Conservation (phyloP, 2,113 vertebrate species). For the Paralichthys olivaceus region DNA sequence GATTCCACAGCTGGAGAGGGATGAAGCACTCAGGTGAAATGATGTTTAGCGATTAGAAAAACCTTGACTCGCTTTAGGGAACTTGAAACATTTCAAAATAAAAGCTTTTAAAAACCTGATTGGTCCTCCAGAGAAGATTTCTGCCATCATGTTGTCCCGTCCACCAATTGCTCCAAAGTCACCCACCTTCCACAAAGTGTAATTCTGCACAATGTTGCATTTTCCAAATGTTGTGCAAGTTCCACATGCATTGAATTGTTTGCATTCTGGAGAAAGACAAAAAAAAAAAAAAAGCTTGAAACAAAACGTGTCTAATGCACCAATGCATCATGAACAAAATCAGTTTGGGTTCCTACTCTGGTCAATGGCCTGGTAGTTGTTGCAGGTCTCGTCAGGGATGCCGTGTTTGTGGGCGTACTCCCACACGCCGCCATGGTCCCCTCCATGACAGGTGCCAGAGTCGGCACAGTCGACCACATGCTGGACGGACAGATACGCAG, state of each 20-base stretch:
- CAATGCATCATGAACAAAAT: neutral
- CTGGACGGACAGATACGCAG: slow-evolving; percentile 90
- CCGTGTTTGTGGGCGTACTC: slow-evolving; percentile 86
- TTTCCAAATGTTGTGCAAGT: slow-evolving; percentile 81
- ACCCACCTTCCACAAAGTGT: slow-evolving; percentile 61
- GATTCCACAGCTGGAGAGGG: slow-evolving; percentile 86
- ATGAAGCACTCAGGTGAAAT: neutral
- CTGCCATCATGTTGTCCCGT: slow-evolving; percentile 51
- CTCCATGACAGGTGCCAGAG: slow-evolving; percentile 87
- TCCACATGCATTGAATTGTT: slow-evolving; percentile 88
- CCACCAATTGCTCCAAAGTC: slow-evolving; percentile 54
- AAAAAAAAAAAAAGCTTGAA: no score
- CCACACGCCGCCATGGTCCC: slow-evolving; percentile 88
- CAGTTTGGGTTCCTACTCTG: slow-evolving; percentile 79
- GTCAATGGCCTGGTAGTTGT: slow-evolving; percentile 93
- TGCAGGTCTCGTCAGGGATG: slow-evolving; percentile 94
- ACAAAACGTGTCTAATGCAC: neutral
- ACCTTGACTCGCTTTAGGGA: neutral
- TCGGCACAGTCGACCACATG: slow-evolving; percentile 87
- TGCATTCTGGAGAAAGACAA: slow-evolving; percentile 78
- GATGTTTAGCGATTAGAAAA: neutral
- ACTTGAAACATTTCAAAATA: neutral
- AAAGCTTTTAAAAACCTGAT: slow-evolving; percentile 44
- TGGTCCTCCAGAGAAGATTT: slow-evolving; percentile 53
- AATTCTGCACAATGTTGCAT: slow-evolving; percentile 46